Conservation (phyloP, 2,888 invertebrate genomes). For the Phortica okadai region DNA sequence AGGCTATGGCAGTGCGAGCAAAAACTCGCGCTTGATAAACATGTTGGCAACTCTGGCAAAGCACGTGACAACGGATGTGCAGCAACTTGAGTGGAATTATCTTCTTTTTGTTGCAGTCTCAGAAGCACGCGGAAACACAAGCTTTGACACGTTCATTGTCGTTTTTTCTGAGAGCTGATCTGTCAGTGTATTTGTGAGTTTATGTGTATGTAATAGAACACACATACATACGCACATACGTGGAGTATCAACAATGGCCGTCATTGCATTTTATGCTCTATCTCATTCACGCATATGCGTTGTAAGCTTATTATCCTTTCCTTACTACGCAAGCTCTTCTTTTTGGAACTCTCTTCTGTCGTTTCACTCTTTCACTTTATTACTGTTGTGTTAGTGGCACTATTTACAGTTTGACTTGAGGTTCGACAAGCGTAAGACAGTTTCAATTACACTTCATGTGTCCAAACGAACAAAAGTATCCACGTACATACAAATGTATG, state of each 20-base stretch:
- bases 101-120: too few relatives aligned
- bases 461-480: not conserved
- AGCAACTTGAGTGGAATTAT: not conserved
- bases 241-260: too few relatives aligned
- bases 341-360: constrained; percentile 12
- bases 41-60: constrained; percentile 4
- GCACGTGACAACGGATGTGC: constrained; percentile 7
- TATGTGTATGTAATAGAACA: not conserved
- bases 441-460: constrained; percentile 71
- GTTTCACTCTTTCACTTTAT: constrained; percentile 26
- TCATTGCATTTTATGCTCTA: too few relatives aligned
- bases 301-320: not conserved
- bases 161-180: not conserved
- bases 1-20: not conserved
- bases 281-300: not conserved
- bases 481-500: too few relatives aligned
- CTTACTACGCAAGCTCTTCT: not conserved
- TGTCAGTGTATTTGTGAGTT: not conserved
- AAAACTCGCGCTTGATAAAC: constrained; percentile 12
- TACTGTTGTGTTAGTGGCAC: constrained; percentile 34
- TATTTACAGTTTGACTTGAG: constrained; percentile 51
- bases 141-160: constrained; percentile 23
- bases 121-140: not conserved
- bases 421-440: constrained; percentile 73
- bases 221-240: not conserved